phyloP scores from a whole-genome alignment of 2,888 invertebrate species.

The Melanchra persicariae region DNA sequence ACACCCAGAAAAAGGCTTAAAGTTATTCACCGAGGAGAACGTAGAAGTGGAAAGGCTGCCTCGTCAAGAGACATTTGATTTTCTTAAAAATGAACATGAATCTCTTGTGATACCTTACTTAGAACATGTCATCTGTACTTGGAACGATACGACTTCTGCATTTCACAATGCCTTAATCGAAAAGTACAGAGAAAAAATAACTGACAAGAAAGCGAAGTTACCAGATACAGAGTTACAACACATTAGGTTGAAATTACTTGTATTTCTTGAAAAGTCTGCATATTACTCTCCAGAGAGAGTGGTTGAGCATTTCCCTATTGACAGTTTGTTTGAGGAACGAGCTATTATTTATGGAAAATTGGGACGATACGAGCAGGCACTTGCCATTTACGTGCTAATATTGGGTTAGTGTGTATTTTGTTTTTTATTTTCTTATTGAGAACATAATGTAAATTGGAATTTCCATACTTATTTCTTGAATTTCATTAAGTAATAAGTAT shows the following conservation, averaged over 20 bases:
- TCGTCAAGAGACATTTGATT: conserved; percentile 96
- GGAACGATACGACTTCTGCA: conserved; percentile 95
- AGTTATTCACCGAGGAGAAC: conserved; percentile 96
- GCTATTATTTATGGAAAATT: conserved; percentile 97
- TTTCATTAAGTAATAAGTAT: background rate
- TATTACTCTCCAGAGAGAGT: conserved; percentile 97
- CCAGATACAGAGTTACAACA: conserved; percentile 82
- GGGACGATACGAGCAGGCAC: conserved; percentile 97
- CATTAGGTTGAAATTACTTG: conserved; percentile 91
- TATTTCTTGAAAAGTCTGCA: conserved; percentile 95
- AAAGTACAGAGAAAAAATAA: conserved; percentile 95
- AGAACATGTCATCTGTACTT: conserved; percentile 97
- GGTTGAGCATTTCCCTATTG: conserved; percentile 95
- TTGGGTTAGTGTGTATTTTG: conserved; percentile 87
- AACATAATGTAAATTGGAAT: background rate
- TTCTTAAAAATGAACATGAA: conserved; percentile 95
- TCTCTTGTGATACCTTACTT: conserved; percentile 97
- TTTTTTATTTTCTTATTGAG: conserved; percentile 8
- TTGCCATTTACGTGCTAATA: conserved; percentile 97
- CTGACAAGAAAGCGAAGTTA: conserved; percentile 77
- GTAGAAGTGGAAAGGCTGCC: conserved; percentile 97
- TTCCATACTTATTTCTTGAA: background rate
- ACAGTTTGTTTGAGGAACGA: conserved; percentile 96
- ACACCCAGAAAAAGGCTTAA: conserved; percentile 96
- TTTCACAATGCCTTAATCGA: conserved; percentile 98